Evolutionary conservation across 2,113 vertebrate genomes (phyloP).

Genomic region (Gallinago undulata): DNA sequence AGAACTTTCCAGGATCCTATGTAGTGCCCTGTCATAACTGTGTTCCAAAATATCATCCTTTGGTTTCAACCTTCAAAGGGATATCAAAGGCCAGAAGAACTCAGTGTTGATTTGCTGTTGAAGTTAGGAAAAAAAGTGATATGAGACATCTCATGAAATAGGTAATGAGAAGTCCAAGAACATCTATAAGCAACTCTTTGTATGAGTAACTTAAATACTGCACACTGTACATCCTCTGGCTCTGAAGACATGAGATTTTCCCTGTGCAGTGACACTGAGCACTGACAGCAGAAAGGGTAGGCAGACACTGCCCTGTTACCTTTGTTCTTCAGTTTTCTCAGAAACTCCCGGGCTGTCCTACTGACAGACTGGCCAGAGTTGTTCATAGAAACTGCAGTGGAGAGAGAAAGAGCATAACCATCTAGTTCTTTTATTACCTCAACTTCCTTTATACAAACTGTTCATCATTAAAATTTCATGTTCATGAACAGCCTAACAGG

Average conservation of each 20-base stretch:
- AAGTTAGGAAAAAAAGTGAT: not conserved
- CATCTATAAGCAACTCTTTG: not conserved
- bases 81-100: not conserved
- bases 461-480: not conserved
- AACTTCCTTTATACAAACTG: not conserved
- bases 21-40: not conserved
- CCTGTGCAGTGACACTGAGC: not conserved
- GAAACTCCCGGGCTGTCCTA: not conserved
- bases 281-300: not conserved
- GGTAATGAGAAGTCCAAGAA: not conserved
- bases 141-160: not conserved
- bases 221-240: not conserved
- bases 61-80: not conserved
- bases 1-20: not conserved
- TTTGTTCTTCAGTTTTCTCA: not conserved
- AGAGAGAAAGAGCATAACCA: not conserved
- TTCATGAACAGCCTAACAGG: not conserved
- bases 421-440: not conserved
- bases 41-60: not conserved
- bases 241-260: not conserved
- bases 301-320: not conserved
- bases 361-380: not conserved
- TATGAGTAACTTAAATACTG: not conserved
- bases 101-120: not conserved
- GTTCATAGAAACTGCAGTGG: not conserved